These are phyloP conservation scores for Aix galericulata DNA, from an alignment of 2,113 vertebrate genomes.

Conservation along the genomic window DNA sequence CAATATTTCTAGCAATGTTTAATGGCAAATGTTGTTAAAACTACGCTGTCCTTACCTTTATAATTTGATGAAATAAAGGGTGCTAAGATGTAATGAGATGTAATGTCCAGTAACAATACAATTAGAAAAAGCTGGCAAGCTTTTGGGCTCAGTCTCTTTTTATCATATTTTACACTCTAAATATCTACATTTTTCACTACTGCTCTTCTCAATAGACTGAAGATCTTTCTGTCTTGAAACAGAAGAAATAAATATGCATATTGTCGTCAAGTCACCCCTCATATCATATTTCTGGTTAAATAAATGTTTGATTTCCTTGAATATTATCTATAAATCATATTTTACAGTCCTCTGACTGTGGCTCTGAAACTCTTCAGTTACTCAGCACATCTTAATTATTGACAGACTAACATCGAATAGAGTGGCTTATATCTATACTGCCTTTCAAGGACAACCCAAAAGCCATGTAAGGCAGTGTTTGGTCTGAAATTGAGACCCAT, in stretches of 20 bases:
- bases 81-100: not conserved
- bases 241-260: not conserved
- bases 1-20: not conserved
- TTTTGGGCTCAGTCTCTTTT: not conserved
- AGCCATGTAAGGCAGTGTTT: not conserved
- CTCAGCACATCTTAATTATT: not conserved
- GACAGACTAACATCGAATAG: not conserved
- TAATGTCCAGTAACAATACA: not conserved
- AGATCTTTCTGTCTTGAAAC: not conserved
- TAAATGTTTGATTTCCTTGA: not conserved
- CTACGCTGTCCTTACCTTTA: not conserved
- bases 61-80: not conserved
- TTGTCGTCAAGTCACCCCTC: not conserved
- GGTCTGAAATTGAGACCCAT: not conserved
- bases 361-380: not conserved
- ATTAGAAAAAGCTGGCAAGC: not conserved
- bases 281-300: not conserved
- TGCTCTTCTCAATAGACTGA: not conserved
- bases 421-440: not conserved
- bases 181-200: not conserved
- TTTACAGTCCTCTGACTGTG: not conserved
- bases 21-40: not conserved
- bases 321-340: not conserved
- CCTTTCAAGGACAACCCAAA: not conserved
- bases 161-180: not conserved